Conservation (phyloP, 1,140 invertebrate species). For the Phymorhynchus buccinoides region DNA sequence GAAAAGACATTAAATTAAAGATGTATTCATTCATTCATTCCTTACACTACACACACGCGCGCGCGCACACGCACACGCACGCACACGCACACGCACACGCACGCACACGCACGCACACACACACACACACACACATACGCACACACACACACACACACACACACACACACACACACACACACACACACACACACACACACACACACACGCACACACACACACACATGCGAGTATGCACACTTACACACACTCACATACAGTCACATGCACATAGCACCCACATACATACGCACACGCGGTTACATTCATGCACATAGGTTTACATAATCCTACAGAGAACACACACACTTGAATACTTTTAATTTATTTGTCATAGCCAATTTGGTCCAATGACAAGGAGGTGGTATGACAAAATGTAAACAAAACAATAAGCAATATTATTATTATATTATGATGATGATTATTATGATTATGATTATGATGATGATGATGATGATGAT, state of each 20-base stretch:
- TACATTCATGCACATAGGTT: no score
- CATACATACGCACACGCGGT: no score
- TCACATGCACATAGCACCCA: not conserved
- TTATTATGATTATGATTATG: no score
- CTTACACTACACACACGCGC: not conserved
- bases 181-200: constrained; percentile 17
- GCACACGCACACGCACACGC: constrained; percentile 1
- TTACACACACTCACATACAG: not conserved
- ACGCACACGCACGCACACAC: not conserved
- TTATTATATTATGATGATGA: no score
- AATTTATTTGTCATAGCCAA: no score
- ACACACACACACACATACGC: not conserved
- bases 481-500: no score
- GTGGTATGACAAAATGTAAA: no score
- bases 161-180: constrained; percentile 17
- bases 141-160: constrained; percentile 13
- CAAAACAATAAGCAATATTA: no score
- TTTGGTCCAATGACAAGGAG: no score
- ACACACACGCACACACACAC: constrained; percentile 17
- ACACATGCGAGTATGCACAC: not conserved
- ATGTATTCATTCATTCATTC: not conserved
- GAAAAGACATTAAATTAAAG: not conserved
- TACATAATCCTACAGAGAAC: no score
- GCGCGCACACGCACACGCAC: not conserved
- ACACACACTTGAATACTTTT: no score